Conservation (phyloP, 2,888 invertebrate genomes). For the Drosophila mercatorum region DNA sequence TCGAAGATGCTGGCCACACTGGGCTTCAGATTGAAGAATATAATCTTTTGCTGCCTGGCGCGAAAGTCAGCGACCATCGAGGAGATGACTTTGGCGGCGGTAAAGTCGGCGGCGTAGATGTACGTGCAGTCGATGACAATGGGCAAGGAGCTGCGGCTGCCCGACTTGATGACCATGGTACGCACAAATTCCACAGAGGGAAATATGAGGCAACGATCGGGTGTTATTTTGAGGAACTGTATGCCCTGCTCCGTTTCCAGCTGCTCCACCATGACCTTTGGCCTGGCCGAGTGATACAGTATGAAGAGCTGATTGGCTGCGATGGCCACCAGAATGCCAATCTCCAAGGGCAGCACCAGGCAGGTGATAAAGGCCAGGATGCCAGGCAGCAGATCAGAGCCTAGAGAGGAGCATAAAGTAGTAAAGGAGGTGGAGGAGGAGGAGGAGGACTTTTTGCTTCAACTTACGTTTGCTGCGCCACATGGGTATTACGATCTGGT, state of each 20-base stretch:
- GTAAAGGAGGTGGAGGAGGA: no score
- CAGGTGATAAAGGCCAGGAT: slow-evolving; percentile 94
- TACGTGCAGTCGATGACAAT: slow-evolving; percentile 95
- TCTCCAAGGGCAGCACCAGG: slow-evolving; percentile 92
- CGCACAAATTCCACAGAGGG: slow-evolving; percentile 95
- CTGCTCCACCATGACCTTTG: slow-evolving; percentile 92
- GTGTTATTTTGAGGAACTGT: slow-evolving; percentile 92
- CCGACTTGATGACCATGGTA: slow-evolving; percentile 92
- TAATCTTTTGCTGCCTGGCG: slow-evolving; percentile 89
- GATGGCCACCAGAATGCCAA: slow-evolving; percentile 94
- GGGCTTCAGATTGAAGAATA: slow-evolving; percentile 93
- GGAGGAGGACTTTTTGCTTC: accelerated
- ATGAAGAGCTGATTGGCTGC: slow-evolving; percentile 93
- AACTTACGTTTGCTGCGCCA: slow-evolving; percentile 94
- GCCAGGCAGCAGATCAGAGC: slow-evolving; percentile 94
- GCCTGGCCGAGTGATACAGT: slow-evolving; percentile 93
- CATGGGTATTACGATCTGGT: slow-evolving; percentile 92
- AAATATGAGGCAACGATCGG: slow-evolving; percentile 94
- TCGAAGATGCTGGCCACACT: slow-evolving; percentile 92
- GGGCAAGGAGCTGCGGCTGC: slow-evolving; percentile 87
- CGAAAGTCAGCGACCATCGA: slow-evolving; percentile 91
- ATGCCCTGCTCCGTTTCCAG: slow-evolving; percentile 89
- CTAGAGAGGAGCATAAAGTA: slow-evolving; percentile 84
- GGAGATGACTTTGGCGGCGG: slow-evolving; percentile 92
- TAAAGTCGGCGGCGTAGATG: slow-evolving; percentile 94